Base-by-base conservation (phyloP, 1,140 invertebrate species). In the Macrocentrus cingulum region DNA sequence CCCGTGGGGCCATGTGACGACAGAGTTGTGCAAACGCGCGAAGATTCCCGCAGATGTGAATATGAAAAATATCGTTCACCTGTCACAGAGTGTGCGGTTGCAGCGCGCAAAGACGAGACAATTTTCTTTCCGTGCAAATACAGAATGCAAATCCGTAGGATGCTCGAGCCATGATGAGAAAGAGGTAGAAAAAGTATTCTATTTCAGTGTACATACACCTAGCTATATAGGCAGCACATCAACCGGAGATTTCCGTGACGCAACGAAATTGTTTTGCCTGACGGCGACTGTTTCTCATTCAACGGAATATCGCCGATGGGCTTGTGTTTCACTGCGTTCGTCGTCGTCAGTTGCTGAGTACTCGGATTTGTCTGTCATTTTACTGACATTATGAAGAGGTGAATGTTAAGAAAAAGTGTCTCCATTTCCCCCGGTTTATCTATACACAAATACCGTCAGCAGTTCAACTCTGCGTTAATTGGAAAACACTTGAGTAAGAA, bases 291-390 rank as follows among this genome's bases (percentile, higher is more conserved):
- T 25, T 52, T 51, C 20, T 52, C 29, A 59, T 59, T 53, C 39
- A 36, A 53, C 25, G 13, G 54, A 61, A 65, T 51, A 57, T 62
- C 55, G 61, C 63, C 49, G 48, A 1, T 20, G 57, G 63, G 42
- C 37, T 51, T 20, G 20, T 19, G 44, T 62, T 53, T 50, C 56
- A 54, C 49, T 8, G 20, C 0, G 36, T 44, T 25, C 20, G 13
- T 53, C 20, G 13, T 53, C 16, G 48, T 32, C 32, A n/a, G 36
- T 52, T 41, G 22, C 20, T 20, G 41, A 42, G 18, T 39, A 11
- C 16, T 16, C n/a, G 41, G 4, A 42, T 42, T 42, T 8, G 18
- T 16, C 4, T 9, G 4, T 29, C 25, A 29, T 29, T 9, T 29
- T 29, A 29, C 25, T 29, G 25, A 29, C 25, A 29, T 29, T 5